Conservation (phyloP, 1,140 invertebrate genomes). For the Cydia pomonella region DNA sequence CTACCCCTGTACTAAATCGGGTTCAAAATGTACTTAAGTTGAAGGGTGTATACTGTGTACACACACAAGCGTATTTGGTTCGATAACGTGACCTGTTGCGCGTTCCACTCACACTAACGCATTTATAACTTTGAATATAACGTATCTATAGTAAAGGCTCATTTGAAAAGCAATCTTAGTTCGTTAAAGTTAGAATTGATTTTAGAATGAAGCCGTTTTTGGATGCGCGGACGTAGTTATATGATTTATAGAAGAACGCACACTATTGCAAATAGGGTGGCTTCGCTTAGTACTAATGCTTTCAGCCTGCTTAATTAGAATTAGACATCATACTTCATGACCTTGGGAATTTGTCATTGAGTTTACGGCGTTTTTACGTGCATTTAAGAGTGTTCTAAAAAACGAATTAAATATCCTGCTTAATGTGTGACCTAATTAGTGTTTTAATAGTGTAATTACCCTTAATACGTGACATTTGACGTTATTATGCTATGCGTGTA, state of each 20-base stretch:
- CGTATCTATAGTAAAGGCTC: neutral
- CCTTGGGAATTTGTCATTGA: conserved; percentile 3
- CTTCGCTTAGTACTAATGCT: conserved; percentile 8
- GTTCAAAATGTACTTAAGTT: neutral
- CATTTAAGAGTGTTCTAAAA: conserved; percentile 5
- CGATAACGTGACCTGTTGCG: conserved; percentile 40
- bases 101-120: conserved; percentile 28
- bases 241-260: neutral
- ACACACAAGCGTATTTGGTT: conserved; percentile 32
- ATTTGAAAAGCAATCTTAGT: neutral
- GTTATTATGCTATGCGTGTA: neutral
- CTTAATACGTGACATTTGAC: neutral
- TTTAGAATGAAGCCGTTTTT: neutral
- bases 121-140: neutral
- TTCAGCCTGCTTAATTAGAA: conserved; percentile 16
- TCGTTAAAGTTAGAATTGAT: neutral
- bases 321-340: conserved; percentile 14
- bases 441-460: conserved; percentile 12
- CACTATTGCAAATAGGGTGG: neutral
- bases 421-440: neutral
- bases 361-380: conserved; percentile 9
- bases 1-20: neutral
- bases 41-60: conserved; percentile 19
- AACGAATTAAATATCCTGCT: neutral
- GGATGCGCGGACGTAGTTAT: neutral